Evolutionary conservation across 64 coral and sea anemone genomes (phyloP), one percentile per base, ranked within the genome.

Genomic region (Montipora foliosa): DNA sequence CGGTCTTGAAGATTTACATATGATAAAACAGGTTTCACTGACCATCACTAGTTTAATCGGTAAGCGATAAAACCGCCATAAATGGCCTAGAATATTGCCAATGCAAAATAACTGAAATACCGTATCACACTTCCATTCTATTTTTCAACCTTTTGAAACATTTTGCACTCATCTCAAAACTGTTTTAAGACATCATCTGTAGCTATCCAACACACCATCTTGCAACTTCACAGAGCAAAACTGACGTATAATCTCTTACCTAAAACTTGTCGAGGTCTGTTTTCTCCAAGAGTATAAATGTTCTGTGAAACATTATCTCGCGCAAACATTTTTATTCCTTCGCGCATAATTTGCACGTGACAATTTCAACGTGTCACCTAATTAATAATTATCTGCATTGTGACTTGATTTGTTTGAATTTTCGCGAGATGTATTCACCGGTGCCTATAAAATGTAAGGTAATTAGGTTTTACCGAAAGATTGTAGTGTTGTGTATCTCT

Each of bases 281-380:
- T 72, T 52, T 64, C 48, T 86, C 6, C 16, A 22, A 78, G 44
- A 71, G 46, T 72, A 46, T 50, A 72, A 16, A 4, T 71, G 4
- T 44, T 82, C 57, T 82, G 5, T 25, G 71, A 86, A 7, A 72
- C 62, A 49, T 24, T 17, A 24, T 71, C 17, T 7, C 7, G 8
- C 16, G 8, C 16, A 47, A 68, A 51, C 67, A 86, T 49, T 50
- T 86, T 86, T 10, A 86, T 50, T 17, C 8, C 1, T 2, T 45
- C 8, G 45, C 62, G 82, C 44, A 47, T 45, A 86, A 24, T 24
- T 86, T 57, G 14, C 80, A 86, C 82, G 47, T 86, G 82, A 72
- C 68, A 86, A 50, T 86, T 70, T 10, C 3, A 68, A 15, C n/a
- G 4, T 25, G 60, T 21, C 2, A 4, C 8, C 82, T 86, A 86